These are phyloP conservation scores for Catotricha subobsoleta DNA, from an alignment of 2,888 invertebrate genomes.

Conservation along the genomic window DNA sequence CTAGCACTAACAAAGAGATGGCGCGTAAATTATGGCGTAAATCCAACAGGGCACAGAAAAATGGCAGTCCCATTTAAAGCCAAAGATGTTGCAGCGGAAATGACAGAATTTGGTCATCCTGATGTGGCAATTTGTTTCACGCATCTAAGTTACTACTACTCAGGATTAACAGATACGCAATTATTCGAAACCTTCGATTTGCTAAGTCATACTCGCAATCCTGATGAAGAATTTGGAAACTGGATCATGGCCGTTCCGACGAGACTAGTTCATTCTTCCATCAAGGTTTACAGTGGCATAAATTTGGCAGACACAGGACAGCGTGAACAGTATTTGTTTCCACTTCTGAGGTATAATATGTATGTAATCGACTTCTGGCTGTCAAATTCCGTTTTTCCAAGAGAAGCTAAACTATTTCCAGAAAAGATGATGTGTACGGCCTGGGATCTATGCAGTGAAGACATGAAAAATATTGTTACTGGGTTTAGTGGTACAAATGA, in stretches of 20 bases:
- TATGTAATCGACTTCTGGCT: conserved; percentile 3
- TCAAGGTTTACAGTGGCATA: background rate
- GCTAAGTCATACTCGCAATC: background rate
- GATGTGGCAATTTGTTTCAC: conserved; percentile 6
- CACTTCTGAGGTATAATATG: background rate
- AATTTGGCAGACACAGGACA: background rate
- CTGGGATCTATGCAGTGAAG: background rate
- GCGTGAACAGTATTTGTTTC: background rate
- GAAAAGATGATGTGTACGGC: conserved; percentile 1
- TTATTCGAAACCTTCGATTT: background rate
- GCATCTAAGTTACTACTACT: conserved; percentile 5
- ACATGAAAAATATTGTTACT: background rate
- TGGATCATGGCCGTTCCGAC: background rate
- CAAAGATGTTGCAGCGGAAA: conserved; percentile 5
- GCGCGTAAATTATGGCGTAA: background rate
- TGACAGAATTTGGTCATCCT: conserved; percentile 5
- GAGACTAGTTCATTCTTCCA: background rate
- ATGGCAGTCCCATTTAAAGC: background rate
- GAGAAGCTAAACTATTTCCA: background rate
- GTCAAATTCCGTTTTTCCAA: background rate
- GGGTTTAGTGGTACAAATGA: conserved; percentile 3
- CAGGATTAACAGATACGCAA: background rate
- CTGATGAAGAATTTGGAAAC: background rate
- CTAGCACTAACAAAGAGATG: background rate
- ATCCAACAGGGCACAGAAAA: background rate